Percentiles rank a stretch among this genome's conserved stretches.
These are phyloP conservation scores for Paguma larvata DNA, from an alignment of 2,797 vertebrate genomes.

Conservation along the genomic window DNA sequence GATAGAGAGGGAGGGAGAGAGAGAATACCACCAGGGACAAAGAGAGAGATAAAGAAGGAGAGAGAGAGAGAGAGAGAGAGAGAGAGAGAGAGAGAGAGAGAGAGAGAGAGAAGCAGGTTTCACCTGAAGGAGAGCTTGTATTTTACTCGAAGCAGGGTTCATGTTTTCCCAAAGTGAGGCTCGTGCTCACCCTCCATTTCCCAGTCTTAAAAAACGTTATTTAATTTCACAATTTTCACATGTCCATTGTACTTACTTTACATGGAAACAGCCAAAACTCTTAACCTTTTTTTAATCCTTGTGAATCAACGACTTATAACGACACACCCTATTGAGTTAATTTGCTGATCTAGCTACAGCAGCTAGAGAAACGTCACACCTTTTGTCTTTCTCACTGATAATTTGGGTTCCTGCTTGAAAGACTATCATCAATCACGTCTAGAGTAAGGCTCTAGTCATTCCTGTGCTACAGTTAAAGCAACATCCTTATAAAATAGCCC, in stretches of 20 bases:
- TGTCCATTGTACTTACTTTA: not conserved
- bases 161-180: too few species aligned
- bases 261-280: not conserved
- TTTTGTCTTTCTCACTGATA: conserved; percentile 56
- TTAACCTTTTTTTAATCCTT: not conserved
- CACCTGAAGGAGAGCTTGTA: too few species aligned
- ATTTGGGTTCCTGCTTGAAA: conserved; percentile 44
- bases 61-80: not conserved
- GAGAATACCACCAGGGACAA: too few species aligned
- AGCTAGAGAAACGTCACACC: conserved; percentile 1
- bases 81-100: too few species aligned
- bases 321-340: not conserved
- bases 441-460: conserved; percentile 2
- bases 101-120: too few species aligned
- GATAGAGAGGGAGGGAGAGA: too few species aligned
- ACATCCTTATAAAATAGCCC: conserved; percentile 38
- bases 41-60: too few species aligned
- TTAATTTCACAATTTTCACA: conserved; percentile 9
- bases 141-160: too few species aligned
- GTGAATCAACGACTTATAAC: not conserved
- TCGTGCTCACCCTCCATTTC: too few species aligned
- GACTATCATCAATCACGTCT: conserved; percentile 50
- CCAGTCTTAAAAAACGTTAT: not conserved
- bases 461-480: not conserved
- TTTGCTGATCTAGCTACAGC: conserved; percentile 34